These are phyloP conservation scores for Sakesphorus luctuosus DNA, from an alignment of 2,113 vertebrate species.

Conservation along the genomic window DNA sequence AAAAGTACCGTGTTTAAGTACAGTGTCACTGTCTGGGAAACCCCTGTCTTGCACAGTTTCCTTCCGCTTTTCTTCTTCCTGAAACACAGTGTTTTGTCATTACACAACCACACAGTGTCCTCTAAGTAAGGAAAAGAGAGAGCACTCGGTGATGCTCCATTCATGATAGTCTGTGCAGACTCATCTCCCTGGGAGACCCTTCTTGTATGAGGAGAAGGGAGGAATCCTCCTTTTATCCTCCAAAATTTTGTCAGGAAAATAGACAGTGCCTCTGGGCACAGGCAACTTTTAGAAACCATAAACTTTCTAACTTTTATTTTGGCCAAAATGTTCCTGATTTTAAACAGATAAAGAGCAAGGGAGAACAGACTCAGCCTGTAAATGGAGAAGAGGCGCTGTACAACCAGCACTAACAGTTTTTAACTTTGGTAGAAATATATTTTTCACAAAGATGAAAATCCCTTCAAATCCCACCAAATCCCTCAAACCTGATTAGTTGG, in stretches of 20 bases:
- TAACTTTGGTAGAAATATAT: neutral
- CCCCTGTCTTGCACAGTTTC: slow-evolving; percentile 56
- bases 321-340: neutral
- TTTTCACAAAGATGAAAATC: neutral
- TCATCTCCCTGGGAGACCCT: rapidly evolving
- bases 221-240: neutral
- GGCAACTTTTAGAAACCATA: neutral
- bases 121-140: neutral
- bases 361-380: neutral
- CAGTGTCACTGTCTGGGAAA: neutral
- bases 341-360: neutral
- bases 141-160: neutral
- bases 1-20: neutral
- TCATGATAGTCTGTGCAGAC: neutral
- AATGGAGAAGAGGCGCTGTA: neutral
- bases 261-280: neutral
- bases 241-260: neutral
- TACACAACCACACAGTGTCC: neutral
- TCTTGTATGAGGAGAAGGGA: neutral
- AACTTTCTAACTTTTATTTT: neutral
- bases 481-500: neutral
- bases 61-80: slow-evolving; percentile 63
- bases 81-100: neutral
- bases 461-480: neutral
- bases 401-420: neutral